These are phyloP conservation scores for Physella acuta DNA, from an alignment of 1,140 invertebrate genomes.

Conservation along the genomic window DNA sequence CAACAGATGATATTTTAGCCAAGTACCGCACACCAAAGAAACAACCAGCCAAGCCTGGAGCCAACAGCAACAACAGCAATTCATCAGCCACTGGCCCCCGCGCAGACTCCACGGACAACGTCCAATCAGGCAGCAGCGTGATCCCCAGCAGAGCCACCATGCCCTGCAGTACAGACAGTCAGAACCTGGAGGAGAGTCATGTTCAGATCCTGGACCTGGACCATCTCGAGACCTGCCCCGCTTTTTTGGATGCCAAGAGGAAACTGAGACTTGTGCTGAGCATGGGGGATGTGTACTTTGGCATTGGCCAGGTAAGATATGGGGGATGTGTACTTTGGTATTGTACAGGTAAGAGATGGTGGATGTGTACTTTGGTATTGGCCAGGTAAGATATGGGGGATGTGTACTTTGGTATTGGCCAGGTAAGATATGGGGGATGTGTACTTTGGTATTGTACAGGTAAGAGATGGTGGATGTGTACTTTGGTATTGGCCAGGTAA, in stretches of 20 bases:
- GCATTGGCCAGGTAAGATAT: conserved; percentile 23
- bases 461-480: background rate
- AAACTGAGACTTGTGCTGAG: conserved; percentile 90
- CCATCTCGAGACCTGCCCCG: conserved; percentile 67
- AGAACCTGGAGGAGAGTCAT: conserved; percentile 36
- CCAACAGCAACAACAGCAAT: conserved; percentile 18
- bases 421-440: conserved; percentile 65
- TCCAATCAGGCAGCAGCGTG: background rate
- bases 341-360: too few relatives aligned
- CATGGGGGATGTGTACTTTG: conserved; percentile 63
- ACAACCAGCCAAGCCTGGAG: background rate
- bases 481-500: too few relatives aligned
- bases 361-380: conserved; percentile 56
- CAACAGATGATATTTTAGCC: conserved; percentile 89
- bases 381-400: conserved; percentile 20
- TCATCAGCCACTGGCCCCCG: background rate
- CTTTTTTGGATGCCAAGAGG: conserved; percentile 85
- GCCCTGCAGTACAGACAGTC: background rate
- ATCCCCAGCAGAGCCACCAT: background rate
- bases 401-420: too few relatives aligned
- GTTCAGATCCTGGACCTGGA: conserved; percentile 67
- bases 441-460: conserved; percentile 50
- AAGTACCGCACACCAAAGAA: conserved; percentile 74
- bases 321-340: too few relatives aligned
- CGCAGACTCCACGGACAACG: conserved; percentile 35